A percentile compares a stretch with the other conserved stretches of the same genome.
phyloP scores from a whole-genome alignment of 2,888 invertebrate genomes.

The Limnephilus rhombicus region DNA sequence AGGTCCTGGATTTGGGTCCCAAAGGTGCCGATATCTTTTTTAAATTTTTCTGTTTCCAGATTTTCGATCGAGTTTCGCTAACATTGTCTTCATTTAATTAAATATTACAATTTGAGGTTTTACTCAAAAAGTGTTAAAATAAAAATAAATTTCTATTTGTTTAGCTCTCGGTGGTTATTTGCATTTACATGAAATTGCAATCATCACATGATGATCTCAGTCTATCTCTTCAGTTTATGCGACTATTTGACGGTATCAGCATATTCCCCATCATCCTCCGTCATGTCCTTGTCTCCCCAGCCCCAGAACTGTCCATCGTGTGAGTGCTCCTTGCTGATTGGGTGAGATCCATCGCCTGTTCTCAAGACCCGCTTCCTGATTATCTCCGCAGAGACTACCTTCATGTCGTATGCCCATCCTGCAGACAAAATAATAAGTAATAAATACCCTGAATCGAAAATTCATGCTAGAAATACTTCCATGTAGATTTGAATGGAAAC shows the following conservation, averaged over 20 bases:
- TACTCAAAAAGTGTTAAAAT: too few species aligned
- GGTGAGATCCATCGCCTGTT: slow-evolving; percentile 76
- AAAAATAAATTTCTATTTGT: too few species aligned
- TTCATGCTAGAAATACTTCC: too few species aligned
- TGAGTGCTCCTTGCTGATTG: slow-evolving; percentile 42
- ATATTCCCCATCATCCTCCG: slow-evolving; percentile 46
- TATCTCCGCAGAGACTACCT: slow-evolving; percentile 79
- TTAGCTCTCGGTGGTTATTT: background rate
- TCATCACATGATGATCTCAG: background rate
- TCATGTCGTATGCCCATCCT: slow-evolving; percentile 88
- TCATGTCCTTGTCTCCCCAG: slow-evolving; percentile 63
- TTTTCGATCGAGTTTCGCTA: too few species aligned
- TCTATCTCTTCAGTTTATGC: background rate
- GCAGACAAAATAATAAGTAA: slow-evolving; percentile 7
- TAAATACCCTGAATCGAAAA: background rate
- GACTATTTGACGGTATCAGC: slow-evolving; percentile 33
- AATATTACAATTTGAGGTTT: too few species aligned
- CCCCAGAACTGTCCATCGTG: slow-evolving; percentile 60
- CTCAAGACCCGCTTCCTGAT: slow-evolving; percentile 76
- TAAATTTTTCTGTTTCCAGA: too few species aligned
- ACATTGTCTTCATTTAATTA: too few species aligned
- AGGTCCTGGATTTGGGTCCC: too few species aligned
- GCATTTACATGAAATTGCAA: background rate
- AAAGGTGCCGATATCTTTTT: too few species aligned
- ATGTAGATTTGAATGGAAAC: too few species aligned